Evolutionary conservation across 1,140 invertebrate species (phyloP).

Genomic region (Meteorus sp.): DNA sequence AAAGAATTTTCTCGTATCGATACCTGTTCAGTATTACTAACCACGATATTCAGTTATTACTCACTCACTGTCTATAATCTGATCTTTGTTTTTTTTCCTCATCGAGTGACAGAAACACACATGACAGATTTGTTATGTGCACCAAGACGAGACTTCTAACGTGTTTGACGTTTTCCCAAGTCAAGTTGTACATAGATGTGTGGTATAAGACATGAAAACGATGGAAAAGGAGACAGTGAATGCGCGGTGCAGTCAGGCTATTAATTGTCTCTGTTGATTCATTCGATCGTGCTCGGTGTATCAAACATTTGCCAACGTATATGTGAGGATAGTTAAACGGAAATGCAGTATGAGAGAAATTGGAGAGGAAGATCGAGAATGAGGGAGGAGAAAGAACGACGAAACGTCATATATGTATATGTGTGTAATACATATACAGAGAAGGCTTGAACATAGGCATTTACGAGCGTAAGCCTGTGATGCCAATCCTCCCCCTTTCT

Average conservation of each 20-base stretch:
- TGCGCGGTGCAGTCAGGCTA: too few relatives aligned
- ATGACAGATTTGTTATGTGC: constrained; percentile 43
- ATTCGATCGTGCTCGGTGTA: constrained; percentile 55
- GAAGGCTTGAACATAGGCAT: constrained; percentile 34
- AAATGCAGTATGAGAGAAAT: not conserved
- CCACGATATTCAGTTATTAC: too few relatives aligned
- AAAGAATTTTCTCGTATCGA: too few relatives aligned
- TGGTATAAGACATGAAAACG: too few relatives aligned
- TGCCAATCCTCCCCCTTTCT: constrained; percentile 3
- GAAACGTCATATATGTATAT: too few relatives aligned
- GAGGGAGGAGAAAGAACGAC: constrained; percentile 24
- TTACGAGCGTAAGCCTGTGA: constrained; percentile 40
- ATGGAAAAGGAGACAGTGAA: too few relatives aligned
- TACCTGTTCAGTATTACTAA: too few relatives aligned
- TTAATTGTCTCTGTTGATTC: constrained; percentile 59
- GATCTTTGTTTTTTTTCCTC: not conserved
- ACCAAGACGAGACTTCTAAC: constrained; percentile 31
- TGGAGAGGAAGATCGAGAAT: not conserved
- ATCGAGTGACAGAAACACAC: constrained; percentile 16
- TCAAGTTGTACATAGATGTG: too few relatives aligned
- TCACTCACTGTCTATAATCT: not conserved
- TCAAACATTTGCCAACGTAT: constrained; percentile 35
- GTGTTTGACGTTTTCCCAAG: constrained; percentile 37
- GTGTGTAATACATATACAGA: too few relatives aligned
- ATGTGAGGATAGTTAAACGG: not conserved